Conservation (phyloP, 92 coral and sea anemone species). For the Palythoa grandis region DNA sequence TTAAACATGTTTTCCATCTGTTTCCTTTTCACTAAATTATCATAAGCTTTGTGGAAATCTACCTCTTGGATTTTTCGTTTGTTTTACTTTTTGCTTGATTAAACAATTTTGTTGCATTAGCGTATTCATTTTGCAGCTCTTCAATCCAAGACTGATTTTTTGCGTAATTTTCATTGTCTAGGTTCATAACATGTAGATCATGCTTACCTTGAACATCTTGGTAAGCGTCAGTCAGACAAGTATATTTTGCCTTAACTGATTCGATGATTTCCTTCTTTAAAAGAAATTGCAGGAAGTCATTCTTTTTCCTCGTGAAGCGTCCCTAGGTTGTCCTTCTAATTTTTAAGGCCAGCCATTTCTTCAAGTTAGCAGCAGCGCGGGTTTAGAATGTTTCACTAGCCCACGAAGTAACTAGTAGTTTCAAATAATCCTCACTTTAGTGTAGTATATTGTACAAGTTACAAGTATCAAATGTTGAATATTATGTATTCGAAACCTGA, state of each 20-base stretch:
- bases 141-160: slow-evolving; percentile 21
- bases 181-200: slow-evolving; percentile 54
- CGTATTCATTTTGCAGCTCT: slow-evolving; percentile 5
- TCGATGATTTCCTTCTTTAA: slow-evolving; percentile 25
- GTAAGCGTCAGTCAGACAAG: slow-evolving; percentile 51
- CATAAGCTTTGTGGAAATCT: slow-evolving; percentile 12
- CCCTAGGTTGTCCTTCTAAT: slow-evolving; percentile 29
- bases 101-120: slow-evolving; percentile 2
- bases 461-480: no score
- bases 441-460: no score
- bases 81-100: background rate
- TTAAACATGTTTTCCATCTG: background rate
- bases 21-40: slow-evolving; percentile 1
- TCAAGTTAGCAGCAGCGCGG: background rate
- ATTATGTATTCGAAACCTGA: no score
- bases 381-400: no score
- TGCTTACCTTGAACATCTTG: slow-evolving; percentile 53
- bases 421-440: no score
- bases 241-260: slow-evolving; percentile 22
- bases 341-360: background rate
- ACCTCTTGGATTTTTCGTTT: slow-evolving; percentile 4
- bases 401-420: no score
- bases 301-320: slow-evolving; percentile 29
- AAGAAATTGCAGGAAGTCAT: slow-evolving; percentile 33
- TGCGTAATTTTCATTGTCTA: slow-evolving; percentile 39